phyloP scores from a whole-genome alignment of 2,113 vertebrate species.

The Cichladusa arquata region DNA sequence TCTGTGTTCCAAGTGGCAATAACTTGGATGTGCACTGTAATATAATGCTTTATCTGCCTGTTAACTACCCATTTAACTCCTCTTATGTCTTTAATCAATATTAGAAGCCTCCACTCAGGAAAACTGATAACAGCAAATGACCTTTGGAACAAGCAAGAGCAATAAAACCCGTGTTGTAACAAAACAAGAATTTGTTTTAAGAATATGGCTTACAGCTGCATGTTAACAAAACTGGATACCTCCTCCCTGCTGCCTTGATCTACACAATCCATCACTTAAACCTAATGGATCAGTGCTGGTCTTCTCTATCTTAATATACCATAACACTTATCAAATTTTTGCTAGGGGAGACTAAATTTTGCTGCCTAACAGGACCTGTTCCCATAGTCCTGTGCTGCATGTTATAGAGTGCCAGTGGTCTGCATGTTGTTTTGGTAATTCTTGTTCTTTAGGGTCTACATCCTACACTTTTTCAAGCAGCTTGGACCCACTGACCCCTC shows the following conservation, averaged over 20 bases:
- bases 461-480: neutral
- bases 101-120: neutral
- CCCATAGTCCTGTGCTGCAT: neutral
- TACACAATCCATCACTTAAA: neutral
- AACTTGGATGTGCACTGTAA: neutral
- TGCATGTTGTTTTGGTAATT: neutral
- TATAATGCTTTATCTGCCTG: neutral
- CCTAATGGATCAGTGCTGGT: neutral
- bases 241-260: neutral
- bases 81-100: neutral
- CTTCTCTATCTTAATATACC: neutral
- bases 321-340: neutral
- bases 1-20: neutral
- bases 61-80: neutral
- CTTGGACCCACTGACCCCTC: neutral
- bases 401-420: neutral
- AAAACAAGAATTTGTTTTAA: neutral
- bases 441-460: neutral
- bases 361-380: neutral
- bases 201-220: neutral
- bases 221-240: neutral
- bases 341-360: neutral
- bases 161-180: slow-evolving; percentile 29
- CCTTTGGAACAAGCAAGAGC: neutral
- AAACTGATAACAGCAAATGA: neutral